Base-by-base conservation (phyloP, 2,888 invertebrate genomes). In the Andrena bicolor region DNA sequence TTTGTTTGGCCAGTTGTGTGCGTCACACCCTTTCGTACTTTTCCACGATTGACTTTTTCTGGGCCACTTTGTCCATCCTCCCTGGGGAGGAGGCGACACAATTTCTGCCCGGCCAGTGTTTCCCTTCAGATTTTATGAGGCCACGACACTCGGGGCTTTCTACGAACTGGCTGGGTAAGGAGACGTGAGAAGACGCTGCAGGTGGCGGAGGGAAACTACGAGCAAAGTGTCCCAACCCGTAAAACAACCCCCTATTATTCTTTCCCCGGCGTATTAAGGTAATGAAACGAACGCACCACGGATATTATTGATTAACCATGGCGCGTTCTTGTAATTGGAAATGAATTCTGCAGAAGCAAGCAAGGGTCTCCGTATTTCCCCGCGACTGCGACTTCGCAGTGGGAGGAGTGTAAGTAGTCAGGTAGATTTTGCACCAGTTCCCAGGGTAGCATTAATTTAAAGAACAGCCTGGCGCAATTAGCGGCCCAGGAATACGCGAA, bases 1-100 rank as follows among this genome's bases (percentile, higher is more conserved):
- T 49, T 35, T 60, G 32, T 32, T 66, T 58, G 35, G 28, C 20
- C 58, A 6, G 30, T 56, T 23, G 3, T 49, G 30, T 2, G 26
- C 26, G 65, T 80, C 70, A 72, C 78, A 32, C 61, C 61, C 72
- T 77, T 65, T 66, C 16, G 48, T 78, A 78, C 28, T 75, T 75
- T 53, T 61, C 58, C 68, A 51, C 48, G 41, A 79, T 56, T 79
- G 20, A 69, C 68, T 41, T 72, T 73, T 73, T 79, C 63, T 35
- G 28, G 28, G 48, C 48, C 35, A 58, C 23, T 60, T 65, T 51
- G 48, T 10, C 20, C 26, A 13, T 68, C 30, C 35, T 61, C 20
- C 13, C 10, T 26, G 20, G 13, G 58, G 61, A n/a, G 26, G 16
- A 41, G 70, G 70, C 58, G 60, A 70, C 26, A 30, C 48, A 65